Percentiles rank a stretch among this genome's conserved stretches.
These are phyloP conservation scores for Lates japonicus DNA, from an alignment of 2,797 vertebrate genomes.

Conservation along the genomic window DNA sequence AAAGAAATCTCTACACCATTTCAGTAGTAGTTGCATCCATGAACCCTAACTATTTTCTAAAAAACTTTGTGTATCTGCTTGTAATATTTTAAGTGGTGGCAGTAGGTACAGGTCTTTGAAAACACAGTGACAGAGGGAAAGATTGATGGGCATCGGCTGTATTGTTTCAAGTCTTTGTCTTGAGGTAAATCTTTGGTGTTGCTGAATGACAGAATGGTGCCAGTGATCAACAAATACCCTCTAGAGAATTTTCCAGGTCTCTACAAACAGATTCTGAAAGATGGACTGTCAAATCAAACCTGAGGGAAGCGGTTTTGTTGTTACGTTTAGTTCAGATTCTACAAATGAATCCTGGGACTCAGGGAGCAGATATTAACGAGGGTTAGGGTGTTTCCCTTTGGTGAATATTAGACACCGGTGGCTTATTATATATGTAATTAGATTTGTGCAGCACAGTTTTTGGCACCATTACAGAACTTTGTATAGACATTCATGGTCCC, in stretches of 20 bases:
- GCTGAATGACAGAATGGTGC: constrained; percentile 80
- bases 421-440: neutral
- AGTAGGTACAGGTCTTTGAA: constrained; percentile 41
- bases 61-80: constrained; percentile 19
- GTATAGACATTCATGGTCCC: neutral
- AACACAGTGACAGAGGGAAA: constrained; percentile 40
- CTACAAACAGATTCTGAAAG: constrained; percentile 50
- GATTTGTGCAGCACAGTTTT: neutral
- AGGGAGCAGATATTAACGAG: neutral
- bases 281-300: constrained; percentile 54
- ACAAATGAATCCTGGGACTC: constrained; percentile 18
- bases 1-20: neutral
- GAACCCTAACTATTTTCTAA: constrained; percentile 9
- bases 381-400: neutral
- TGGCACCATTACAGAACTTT: neutral
- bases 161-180: constrained; percentile 66
- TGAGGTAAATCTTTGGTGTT: constrained; percentile 60
- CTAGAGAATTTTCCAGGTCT: constrained; percentile 41
- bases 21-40: neutral
- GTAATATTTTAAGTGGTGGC: constrained; percentile 42
- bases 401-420: neutral
- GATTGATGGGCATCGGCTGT: constrained; percentile 56
- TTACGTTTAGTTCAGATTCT: constrained; percentile 14
- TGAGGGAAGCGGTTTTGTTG: constrained; percentile 28
- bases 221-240: constrained; percentile 70